phyloP scores from a whole-genome alignment of 2,797 vertebrate genomes.

The Leucoraja ocellata region DNA sequence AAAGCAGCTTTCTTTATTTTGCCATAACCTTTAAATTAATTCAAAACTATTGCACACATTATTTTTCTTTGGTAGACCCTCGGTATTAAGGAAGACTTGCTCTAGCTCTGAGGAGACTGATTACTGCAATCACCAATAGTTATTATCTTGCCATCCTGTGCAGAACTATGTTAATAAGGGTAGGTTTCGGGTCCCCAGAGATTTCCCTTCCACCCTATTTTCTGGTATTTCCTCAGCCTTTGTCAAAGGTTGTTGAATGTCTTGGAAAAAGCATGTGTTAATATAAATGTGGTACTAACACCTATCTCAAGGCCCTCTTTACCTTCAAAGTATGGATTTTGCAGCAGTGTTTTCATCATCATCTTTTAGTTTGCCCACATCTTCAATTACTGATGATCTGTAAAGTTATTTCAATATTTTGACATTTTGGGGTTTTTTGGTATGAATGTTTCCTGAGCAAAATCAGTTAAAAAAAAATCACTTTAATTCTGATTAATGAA shows the following conservation, averaged over 20 bases:
- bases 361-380: neutral
- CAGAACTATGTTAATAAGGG: neutral
- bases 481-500: neutral
- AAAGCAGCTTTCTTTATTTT: neutral
- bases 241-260: neutral
- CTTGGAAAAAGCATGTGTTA: too few relatives aligned
- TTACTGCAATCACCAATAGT: neutral
- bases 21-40: neutral
- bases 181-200: neutral
- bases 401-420: too few relatives aligned
- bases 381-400: neutral
- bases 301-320: too few relatives aligned
- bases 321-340: neutral
- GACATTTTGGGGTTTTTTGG: too few relatives aligned
- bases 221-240: too few relatives aligned
- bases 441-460: neutral
- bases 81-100: too few relatives aligned
- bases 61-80: too few relatives aligned
- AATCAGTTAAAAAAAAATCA: neutral
- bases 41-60: neutral
- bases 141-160: too few relatives aligned
- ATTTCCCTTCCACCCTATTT: neutral
- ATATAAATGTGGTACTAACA: too few relatives aligned
- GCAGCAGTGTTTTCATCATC: neutral
- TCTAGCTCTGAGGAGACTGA: too few relatives aligned